Percentiles rank a stretch among this genome's conserved stretches.
Evolutionary conservation across 2,888 invertebrate genomes (phyloP).

Genomic region (Lithophane ornitopus): DNA sequence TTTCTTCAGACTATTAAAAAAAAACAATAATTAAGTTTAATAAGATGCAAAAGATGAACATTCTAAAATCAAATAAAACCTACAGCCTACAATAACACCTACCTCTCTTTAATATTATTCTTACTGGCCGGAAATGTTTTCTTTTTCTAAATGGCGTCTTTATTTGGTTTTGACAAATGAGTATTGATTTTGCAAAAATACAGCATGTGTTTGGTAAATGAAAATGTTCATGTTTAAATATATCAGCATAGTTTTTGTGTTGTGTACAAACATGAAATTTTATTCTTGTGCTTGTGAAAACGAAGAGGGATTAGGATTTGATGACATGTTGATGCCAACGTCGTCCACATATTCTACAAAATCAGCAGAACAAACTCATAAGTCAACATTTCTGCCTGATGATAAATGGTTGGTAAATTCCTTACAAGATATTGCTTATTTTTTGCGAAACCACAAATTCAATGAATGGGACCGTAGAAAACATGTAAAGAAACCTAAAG

Average conservation of each 20-base stretch:
- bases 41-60: not conserved
- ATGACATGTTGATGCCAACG: constrained; percentile 25
- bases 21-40: not conserved
- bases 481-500: constrained; percentile 74
- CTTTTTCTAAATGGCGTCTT: not conserved
- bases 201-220: not conserved
- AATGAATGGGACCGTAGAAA: constrained; percentile 91
- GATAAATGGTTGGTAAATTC: constrained; percentile 84
- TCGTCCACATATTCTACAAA: not conserved
- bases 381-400: constrained; percentile 61
- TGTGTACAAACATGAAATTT: constrained; percentile 6
- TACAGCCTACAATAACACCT: too few species aligned
- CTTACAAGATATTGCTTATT: constrained; percentile 91
- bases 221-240: constrained; percentile 23
- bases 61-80: constrained; percentile 2
- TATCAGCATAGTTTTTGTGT: not conserved
- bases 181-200: not conserved
- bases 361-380: constrained; percentile 29
- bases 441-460: constrained; percentile 91
- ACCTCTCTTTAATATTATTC: too few species aligned
- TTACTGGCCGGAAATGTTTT: not conserved
- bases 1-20: constrained; percentile 92
- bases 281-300: constrained; percentile 8
- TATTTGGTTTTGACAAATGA: constrained; percentile 1
- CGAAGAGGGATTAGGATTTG: constrained; percentile 8